Evolutionary conservation across 2,113 vertebrate genomes (phyloP), one percentile per base, ranked within the genome.

Genomic region (Caretta caretta): DNA sequence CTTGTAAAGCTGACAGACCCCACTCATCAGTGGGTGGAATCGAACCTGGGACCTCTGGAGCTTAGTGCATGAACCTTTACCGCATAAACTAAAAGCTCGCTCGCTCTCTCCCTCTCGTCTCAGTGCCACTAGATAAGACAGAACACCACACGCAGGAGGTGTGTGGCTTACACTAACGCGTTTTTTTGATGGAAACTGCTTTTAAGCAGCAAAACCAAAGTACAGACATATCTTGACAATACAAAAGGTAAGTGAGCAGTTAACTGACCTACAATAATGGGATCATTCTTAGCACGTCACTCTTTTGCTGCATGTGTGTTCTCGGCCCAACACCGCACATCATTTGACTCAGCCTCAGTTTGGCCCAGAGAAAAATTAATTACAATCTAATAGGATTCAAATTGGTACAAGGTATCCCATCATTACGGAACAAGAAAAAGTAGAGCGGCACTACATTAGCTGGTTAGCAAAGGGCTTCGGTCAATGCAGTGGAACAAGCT

Each of bases 331-430:
- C 65, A 49, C 86, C 51, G 91, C 97, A 69, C 84, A 90, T 92
- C 89, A 92, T 92, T 97, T 92, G 84, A 97, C 91, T 96, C 78
- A 72, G 93, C 31, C 89, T 97, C 94, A 87, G 88, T 93, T 92
- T 95, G 92, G 93, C 97, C 89, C 56, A 72, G 89, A 84, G 51
- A 91, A 62, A 97, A 96, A 97, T 97, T 97, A 97, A 97, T 97
- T 97, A 95, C 96, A 92, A 92, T 93, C 93, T 97, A 97, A 97
- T 97, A 95, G 90, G 89, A 96, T 95, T 97, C 96, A 97, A 97
- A 97, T 97, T 97, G 95, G 96, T 97, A 97, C 97, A 97, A 96
- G 93, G 94, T 93, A 94, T 97, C 86, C 96, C 95, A 87, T 97
- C 96, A 97, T 97, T 96, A 97, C 0, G 3, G 96, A 95, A 96